Evolutionary conservation across 1,140 invertebrate genomes (phyloP).

Genomic region (Panagrolaimus sp.): DNA sequence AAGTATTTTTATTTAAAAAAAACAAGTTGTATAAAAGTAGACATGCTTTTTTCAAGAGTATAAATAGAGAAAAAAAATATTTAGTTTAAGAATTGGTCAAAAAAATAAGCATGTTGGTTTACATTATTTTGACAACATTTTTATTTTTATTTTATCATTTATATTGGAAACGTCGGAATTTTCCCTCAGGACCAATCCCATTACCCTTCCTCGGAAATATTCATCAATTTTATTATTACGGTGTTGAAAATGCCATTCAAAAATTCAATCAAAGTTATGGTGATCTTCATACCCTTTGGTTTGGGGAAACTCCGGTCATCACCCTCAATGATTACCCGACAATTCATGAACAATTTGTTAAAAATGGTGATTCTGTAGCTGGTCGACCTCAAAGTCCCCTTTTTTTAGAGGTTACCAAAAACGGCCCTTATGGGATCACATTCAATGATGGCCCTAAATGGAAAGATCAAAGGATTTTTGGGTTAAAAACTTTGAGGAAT

Average conservation of each 20-base stretch:
- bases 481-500: slow-evolving; percentile 35
- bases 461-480: slow-evolving; percentile 35
- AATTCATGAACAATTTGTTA: background rate
- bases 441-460: slow-evolving; percentile 29
- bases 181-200: background rate
- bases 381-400: background rate
- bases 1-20: too few relatives aligned
- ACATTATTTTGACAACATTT: too few relatives aligned
- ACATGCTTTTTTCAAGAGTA: background rate
- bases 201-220: background rate
- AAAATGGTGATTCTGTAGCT: background rate
- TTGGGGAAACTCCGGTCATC: background rate
- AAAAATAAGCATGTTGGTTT: background rate
- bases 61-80: too few relatives aligned
- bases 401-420: background rate
- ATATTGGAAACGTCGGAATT: too few relatives aligned
- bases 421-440: slow-evolving; percentile 28
- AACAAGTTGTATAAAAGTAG: background rate
- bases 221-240: background rate
- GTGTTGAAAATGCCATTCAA: background rate
- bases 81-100: too few relatives aligned
- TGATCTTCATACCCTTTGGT: background rate
- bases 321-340: background rate
- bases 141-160: too few relatives aligned
- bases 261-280: background rate